These are phyloP conservation scores for Trachymyrmex septentrionalis DNA, from an alignment of 1,140 invertebrate species.

Conservation along the genomic window DNA sequence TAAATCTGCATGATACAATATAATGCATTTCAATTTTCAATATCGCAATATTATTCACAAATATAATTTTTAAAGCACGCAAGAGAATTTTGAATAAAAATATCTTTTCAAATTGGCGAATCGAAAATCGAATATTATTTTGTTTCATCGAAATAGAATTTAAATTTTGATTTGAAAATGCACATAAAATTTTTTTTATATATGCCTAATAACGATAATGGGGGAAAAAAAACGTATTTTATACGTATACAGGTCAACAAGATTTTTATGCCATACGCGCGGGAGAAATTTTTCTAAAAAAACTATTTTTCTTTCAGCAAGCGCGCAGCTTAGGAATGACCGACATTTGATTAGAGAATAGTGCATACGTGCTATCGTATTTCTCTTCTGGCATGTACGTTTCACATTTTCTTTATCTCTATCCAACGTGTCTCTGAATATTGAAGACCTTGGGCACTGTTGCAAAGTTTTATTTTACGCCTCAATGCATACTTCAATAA, in stretches of 20 bases:
- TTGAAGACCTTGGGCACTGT: background rate
- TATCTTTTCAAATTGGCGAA: constrained; percentile 18
- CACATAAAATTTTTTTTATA: background rate
- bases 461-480: constrained; percentile 18
- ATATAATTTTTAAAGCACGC: background rate
- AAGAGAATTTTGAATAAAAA: constrained; percentile 33
- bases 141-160: constrained; percentile 53
- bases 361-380: constrained; percentile 11
- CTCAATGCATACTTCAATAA: constrained; percentile 36
- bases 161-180: constrained; percentile 57
- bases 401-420: constrained; percentile 27
- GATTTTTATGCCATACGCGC: constrained; percentile 67
- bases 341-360: constrained; percentile 73
- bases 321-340: constrained; percentile 53
- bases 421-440: constrained; percentile 26
- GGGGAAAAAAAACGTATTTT: background rate
- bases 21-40: constrained; percentile 18
- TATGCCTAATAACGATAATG: too few relatives aligned
- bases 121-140: constrained; percentile 24
- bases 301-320: constrained; percentile 34
- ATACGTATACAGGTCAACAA: constrained; percentile 3
- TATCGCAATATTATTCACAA: background rate
- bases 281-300: constrained; percentile 60
- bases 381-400: constrained; percentile 41
- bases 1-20: constrained; percentile 46